These are phyloP conservation scores for Tenthredo livida DNA, from an alignment of 2,888 invertebrate genomes.

Conservation along the genomic window DNA sequence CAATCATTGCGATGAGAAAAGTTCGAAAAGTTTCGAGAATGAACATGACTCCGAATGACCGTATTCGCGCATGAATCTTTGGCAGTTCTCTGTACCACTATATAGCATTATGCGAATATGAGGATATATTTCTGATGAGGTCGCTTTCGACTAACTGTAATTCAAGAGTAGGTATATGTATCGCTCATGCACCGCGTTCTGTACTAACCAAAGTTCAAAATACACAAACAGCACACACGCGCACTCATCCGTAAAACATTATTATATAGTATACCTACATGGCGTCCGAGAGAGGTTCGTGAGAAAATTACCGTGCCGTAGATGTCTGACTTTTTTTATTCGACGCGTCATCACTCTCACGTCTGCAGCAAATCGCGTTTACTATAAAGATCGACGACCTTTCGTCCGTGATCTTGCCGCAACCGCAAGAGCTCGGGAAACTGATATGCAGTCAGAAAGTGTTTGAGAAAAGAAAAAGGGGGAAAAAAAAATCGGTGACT, in stretches of 20 bases:
- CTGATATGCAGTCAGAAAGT: not conserved
- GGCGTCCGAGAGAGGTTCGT: not conserved
- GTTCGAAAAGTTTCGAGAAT: too few species aligned
- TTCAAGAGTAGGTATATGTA: not conserved
- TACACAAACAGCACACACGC: not conserved
- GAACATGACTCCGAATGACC: not conserved
- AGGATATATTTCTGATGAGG: not conserved
- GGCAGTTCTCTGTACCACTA: not conserved
- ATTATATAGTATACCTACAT: not conserved
- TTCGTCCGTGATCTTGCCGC: not conserved
- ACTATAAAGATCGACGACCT: slow-evolving; percentile 19
- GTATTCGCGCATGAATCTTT: not conserved
- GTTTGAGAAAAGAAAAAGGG: too few species aligned
- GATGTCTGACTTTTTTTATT: not conserved
- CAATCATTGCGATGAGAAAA: not conserved
- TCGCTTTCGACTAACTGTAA: slow-evolving; percentile 34
- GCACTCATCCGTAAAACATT: not conserved
- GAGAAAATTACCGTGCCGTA: not conserved
- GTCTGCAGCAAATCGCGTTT: not conserved
- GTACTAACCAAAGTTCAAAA: not conserved
- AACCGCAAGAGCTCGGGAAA: not conserved
- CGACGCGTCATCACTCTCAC: slow-evolving; percentile 31
- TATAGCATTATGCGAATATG: not conserved
- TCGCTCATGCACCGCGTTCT: not conserved
- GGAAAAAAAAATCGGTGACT: not conserved